These are phyloP conservation scores for Byasa hedistus DNA, from an alignment of 2,888 invertebrate genomes.

Conservation along the genomic window DNA sequence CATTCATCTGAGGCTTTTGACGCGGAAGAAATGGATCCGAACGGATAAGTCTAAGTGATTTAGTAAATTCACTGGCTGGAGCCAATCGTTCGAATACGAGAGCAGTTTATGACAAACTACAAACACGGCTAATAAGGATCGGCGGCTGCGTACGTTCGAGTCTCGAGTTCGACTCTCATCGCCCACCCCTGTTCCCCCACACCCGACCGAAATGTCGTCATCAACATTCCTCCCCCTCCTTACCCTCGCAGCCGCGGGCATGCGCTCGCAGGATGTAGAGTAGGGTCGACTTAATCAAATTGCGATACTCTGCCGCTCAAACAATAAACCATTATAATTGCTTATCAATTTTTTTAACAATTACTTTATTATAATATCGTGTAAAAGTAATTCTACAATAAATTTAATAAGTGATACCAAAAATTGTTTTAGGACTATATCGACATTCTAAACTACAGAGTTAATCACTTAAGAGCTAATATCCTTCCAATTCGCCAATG, in stretches of 20 bases:
- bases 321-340: slow-evolving; percentile 38
- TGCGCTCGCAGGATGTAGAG: slow-evolving; percentile 57
- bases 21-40: slow-evolving; percentile 48
- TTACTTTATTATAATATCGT: too few species aligned
- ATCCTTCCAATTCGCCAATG: too few species aligned
- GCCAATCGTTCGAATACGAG: slow-evolving; percentile 23
- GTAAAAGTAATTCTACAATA: too few species aligned
- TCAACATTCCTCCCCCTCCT: slow-evolving; percentile 52
- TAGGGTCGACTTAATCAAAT: slow-evolving; percentile 55
- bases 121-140: slow-evolving; percentile 34
- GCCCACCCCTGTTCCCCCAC: slow-evolving; percentile 50
- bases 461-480: too few species aligned
- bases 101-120: slow-evolving; percentile 33
- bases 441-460: too few species aligned
- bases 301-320: slow-evolving; percentile 36
- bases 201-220: slow-evolving; percentile 68
- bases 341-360: neutral
- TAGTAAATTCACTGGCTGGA: slow-evolving; percentile 26
- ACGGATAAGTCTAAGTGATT: slow-evolving; percentile 32
- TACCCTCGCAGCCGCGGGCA: slow-evolving; percentile 47
- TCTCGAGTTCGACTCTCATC: slow-evolving; percentile 39
- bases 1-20: slow-evolving; percentile 48
- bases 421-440: too few species aligned
- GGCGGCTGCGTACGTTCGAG: slow-evolving; percentile 31
- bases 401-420: too few species aligned